Evolutionary conservation across 2,797 vertebrate genomes (phyloP).

Genomic region (Eurystomus glaucurus): DNA sequence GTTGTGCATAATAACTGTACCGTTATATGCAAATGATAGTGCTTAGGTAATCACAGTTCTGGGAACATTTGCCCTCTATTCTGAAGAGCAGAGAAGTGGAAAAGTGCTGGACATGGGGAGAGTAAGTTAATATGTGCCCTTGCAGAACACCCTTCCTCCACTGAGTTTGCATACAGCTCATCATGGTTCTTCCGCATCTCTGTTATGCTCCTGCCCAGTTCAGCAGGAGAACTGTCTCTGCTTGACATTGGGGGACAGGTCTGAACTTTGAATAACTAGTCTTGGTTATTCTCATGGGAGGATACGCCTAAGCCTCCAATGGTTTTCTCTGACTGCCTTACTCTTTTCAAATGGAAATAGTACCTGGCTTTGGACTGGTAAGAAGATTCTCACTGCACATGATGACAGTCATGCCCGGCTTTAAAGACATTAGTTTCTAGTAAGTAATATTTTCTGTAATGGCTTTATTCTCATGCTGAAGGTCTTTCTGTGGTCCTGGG

Average conservation of each 20-base stretch:
- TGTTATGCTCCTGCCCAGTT: background rate
- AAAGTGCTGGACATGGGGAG: background rate
- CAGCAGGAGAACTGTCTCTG: background rate
- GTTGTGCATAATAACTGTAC: background rate
- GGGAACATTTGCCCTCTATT: background rate
- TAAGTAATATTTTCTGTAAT: background rate
- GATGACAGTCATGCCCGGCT: background rate
- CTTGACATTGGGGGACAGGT: rapidly evolving
- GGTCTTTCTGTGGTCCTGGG: background rate
- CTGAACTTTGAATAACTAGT: background rate
- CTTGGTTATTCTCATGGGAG: background rate
- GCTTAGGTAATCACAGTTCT: background rate
- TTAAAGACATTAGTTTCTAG: background rate
- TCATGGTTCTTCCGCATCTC: background rate
- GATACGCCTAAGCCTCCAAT: background rate
- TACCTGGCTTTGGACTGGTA: background rate
- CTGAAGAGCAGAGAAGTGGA: background rate
- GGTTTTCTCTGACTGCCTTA: background rate
- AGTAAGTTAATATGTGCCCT: background rate
- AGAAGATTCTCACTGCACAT: background rate
- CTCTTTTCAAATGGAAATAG: background rate
- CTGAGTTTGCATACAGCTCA: background rate
- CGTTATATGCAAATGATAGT: background rate
- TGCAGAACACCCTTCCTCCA: background rate
- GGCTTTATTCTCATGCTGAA: background rate